Evolutionary conservation across 2,797 vertebrate genomes (phyloP).

Genomic region (Hydrocynus forskahlii): DNA sequence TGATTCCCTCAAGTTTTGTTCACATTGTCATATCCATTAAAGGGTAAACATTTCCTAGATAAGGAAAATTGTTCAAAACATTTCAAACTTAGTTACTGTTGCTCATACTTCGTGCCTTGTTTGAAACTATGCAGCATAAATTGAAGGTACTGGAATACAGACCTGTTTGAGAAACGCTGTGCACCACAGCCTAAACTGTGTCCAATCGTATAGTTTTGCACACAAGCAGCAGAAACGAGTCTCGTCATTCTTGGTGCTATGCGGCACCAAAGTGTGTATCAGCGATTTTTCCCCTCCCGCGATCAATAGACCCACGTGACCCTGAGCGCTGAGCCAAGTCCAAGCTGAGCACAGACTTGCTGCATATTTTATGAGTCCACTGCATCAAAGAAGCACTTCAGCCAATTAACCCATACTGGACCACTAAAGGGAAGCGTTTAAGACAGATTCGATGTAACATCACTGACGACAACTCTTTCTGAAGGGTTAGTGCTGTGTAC

Average conservation of each 20-base stretch:
- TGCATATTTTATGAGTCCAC: constrained; percentile 57
- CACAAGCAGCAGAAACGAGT: constrained; percentile 7
- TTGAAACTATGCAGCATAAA: neutral
- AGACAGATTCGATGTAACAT: neutral
- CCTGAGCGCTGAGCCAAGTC: constrained; percentile 37
- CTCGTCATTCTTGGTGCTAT: constrained; percentile 39
- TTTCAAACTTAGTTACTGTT: neutral
- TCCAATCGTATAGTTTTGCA: constrained; percentile 13
- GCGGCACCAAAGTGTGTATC: constrained; percentile 36
- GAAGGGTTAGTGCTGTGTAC: neutral
- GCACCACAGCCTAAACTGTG: neutral
- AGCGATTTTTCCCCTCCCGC: constrained; percentile 28
- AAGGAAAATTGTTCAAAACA: neutral
- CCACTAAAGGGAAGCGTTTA: constrained; percentile 20
- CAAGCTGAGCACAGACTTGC: constrained; percentile 33
- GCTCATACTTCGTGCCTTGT: neutral
- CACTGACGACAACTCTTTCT: constrained; percentile 1
- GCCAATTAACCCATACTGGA: constrained; percentile 30
- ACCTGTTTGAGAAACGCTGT: neutral
- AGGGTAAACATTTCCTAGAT: neutral
- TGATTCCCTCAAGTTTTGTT: neutral
- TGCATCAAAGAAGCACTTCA: constrained; percentile 48
- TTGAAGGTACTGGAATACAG: neutral
- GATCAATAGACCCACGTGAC: constrained; percentile 49
- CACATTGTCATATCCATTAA: neutral